phyloP scores from a whole-genome alignment of 2,888 invertebrate genomes.

The Epirrhoe tristata region DNA sequence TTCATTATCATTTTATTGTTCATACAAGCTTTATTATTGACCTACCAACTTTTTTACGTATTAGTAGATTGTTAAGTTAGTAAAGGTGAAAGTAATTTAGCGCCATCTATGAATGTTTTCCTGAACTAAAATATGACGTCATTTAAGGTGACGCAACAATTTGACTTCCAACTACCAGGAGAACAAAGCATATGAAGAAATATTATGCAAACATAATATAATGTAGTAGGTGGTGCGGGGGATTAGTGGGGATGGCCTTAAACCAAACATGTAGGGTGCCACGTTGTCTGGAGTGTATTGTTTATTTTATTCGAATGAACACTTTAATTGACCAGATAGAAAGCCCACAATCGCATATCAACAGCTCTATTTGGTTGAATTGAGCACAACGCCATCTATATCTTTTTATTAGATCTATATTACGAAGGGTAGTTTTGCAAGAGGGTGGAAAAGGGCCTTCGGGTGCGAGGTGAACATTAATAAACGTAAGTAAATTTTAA shows the following conservation, averaged over 20 bases:
- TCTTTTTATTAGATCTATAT: slow-evolving; percentile 17
- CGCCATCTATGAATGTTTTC: slow-evolving; percentile 1
- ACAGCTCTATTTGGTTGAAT: not conserved
- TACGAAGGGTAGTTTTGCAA: slow-evolving; percentile 2
- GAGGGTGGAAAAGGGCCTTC: not conserved
- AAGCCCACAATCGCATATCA: not conserved
- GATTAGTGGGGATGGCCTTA: not conserved
- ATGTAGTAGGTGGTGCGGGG: not conserved
- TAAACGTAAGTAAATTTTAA: not conserved
- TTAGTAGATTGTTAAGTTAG: too few relatives aligned
- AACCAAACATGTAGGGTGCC: not conserved
- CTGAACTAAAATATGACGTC: slow-evolving; percentile 12
- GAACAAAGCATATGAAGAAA: slow-evolving; percentile 2
- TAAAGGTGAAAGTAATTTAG: not conserved
- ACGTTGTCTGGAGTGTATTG: not conserved
- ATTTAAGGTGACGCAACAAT: slow-evolving; percentile 19
- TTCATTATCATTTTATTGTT: too few relatives aligned
- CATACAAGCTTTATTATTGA: too few relatives aligned
- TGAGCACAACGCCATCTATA: slow-evolving; percentile 43
- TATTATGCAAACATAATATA: too few relatives aligned
- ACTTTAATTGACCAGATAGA: not conserved
- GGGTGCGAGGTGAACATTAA: not conserved
- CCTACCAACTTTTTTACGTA: too few relatives aligned
- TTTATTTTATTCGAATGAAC: not conserved
- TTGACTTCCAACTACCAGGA: slow-evolving; percentile 13